Base-by-base conservation (phyloP, 2,888 invertebrate genomes). In the Lutraria lutraria region DNA sequence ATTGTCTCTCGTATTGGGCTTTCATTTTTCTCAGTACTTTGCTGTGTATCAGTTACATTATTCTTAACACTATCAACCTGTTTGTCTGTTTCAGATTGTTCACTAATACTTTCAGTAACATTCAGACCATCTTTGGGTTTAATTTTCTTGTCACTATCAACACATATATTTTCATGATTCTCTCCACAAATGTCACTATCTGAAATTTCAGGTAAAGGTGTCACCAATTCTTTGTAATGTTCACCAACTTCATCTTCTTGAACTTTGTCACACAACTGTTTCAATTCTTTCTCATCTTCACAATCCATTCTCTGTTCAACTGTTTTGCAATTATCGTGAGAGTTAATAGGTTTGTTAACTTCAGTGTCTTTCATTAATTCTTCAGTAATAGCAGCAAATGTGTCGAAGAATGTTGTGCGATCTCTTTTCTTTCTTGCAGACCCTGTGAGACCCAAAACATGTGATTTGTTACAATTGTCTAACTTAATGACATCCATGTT, bases 331-430 rank as follows among this genome's bases (percentile, higher is more conserved):
- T n/a, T 10, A 25, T 68, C 25, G 12, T 68, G n/a, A 12, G n/a
- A 25, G 12, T 68, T n/a, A 13, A 25, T 13, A 68, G 63, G 25
- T 68, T 68, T 68, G 25, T 68, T 68, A 25, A 13, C 25, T 25
- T 68, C 63, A 25, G 63, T 68, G 63, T 68, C 63, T 68, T 68
- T 68, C 63, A 68, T 68, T 25, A 68, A 25, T 76, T 79, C 90
- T 60, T 84, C 86, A 80, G 87, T 91, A 21, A 92, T 82, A 83
- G 91, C 91, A 91, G 88, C 91, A 68, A 87, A 92, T 72, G 92
- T 91, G 68, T 92, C 89, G 25, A 88, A 76, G 76, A 92, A 92
- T 16, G 84, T 13, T 31, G 79, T 83, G 19, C 83, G 56, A 53
- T 83, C 87, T 79, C 80, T 87, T 19, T 76, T 72, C 82, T 81